Percentiles rank a stretch among this genome's conserved stretches.
Evolutionary conservation across 1,140 invertebrate species (phyloP).

Genomic region (Saccostrea cuccullata): DNA sequence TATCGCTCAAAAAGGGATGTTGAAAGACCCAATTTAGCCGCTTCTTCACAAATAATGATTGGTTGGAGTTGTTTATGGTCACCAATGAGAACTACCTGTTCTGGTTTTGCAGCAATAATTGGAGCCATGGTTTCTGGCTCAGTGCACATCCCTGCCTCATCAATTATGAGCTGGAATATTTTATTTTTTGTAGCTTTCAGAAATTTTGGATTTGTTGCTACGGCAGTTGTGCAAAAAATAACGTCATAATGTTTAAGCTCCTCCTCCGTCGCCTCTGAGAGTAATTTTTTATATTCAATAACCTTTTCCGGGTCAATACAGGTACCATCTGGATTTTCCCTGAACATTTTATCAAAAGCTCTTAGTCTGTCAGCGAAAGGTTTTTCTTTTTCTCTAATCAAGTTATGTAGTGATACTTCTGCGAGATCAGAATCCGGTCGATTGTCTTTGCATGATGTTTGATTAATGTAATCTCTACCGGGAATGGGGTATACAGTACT

Average conservation of each 20-base stretch:
- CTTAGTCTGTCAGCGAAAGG: slow-evolving; percentile 60
- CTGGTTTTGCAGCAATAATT: slow-evolving; percentile 58
- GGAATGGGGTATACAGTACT: slow-evolving; percentile 65
- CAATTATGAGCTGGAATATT: slow-evolving; percentile 64
- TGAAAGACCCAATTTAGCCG: slow-evolving; percentile 67
- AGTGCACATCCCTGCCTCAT: slow-evolving; percentile 72
- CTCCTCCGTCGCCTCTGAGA: slow-evolving; percentile 47
- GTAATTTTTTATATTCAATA: slow-evolving; percentile 50
- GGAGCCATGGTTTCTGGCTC: slow-evolving; percentile 71
- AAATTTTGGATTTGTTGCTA: slow-evolving; percentile 50
- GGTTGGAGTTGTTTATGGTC: slow-evolving; percentile 74
- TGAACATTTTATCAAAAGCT: slow-evolving; percentile 53
- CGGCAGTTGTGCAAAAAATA: slow-evolving; percentile 59
- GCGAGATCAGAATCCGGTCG: neutral
- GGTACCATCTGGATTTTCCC: slow-evolving; percentile 12
- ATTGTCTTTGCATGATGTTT: slow-evolving; percentile 16
- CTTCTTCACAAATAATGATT: slow-evolving; percentile 63
- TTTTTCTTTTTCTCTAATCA: slow-evolving; percentile 61
- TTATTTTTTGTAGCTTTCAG: slow-evolving; percentile 34
- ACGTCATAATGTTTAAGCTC: slow-evolving; percentile 61
- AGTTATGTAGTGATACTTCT: slow-evolving; percentile 59
- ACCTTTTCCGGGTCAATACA: slow-evolving; percentile 39
- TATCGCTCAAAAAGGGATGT: slow-evolving; percentile 71
- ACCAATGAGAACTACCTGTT: slow-evolving; percentile 73
- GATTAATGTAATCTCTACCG: slow-evolving; percentile 39